Base-by-base conservation (phyloP, 2,113 vertebrate genomes). In the Gallinago jamesoni region DNA sequence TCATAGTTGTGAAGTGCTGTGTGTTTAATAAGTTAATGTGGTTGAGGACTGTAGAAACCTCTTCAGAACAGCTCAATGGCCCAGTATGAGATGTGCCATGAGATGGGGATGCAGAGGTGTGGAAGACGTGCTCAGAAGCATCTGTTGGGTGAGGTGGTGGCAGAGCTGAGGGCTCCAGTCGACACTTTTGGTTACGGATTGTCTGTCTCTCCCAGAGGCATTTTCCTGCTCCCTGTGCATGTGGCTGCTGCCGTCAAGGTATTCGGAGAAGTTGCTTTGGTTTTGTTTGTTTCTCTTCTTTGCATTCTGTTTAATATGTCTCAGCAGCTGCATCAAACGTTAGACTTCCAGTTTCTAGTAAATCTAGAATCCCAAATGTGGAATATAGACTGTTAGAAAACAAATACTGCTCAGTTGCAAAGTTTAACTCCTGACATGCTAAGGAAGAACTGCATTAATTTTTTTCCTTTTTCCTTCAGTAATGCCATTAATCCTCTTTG, bases 181-280 rank as follows among this genome's bases (percentile, higher is more conserved):
- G 1, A 35, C 30, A 9, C 52, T 53, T n/a, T 3, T 0, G 4
- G 15, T 39, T 31, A 5, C 9, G 3, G 35, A 0, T 25, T 47
- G 35, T 5, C 35, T 45, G 30, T 20, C 37, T 25, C 19, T 84
- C 43, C 60, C 25, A 2, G 1, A 6, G 28, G 20, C 0, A 0
- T 30, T 35, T 31, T 10, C 39, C 39, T 20, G 0, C 57, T 4
- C 2, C 7, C 60, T 33, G 45, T 17, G 8, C 4, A 1, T 1
- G 35, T 2, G 41, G 41, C 6, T 78, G 64, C 62, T 56, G 37
- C 6, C 5, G 25, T 5, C 30, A 6, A 12, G 19, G 33, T 2
- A 2, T 3, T 43, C 7, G 8, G 5, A 20, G 6, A 37, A 41
- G 31, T 14, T 72, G 19, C 24, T 47, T 22, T 13, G 28, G 4